Evolutionary conservation across 2,797 vertebrate species (phyloP).

Genomic region (Pygocentrus nattereri): DNA sequence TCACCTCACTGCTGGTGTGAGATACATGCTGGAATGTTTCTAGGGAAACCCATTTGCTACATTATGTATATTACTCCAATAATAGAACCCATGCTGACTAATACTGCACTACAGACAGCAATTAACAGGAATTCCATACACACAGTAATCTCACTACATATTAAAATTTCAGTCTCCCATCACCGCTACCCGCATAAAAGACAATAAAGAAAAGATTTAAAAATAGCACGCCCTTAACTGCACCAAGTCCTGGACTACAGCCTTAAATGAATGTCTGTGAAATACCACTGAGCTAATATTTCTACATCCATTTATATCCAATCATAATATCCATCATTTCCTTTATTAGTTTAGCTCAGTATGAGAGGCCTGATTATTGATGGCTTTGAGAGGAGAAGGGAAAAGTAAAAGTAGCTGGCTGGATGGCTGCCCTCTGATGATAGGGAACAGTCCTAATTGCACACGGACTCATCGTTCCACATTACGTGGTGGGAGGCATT

Average conservation of each 20-base stretch:
- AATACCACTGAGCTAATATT: background rate
- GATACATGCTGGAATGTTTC: background rate
- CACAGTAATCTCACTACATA: background rate
- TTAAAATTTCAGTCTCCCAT: background rate
- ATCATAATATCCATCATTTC: constrained; percentile 7
- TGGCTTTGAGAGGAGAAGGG: constrained; percentile 5
- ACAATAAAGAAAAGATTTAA: background rate
- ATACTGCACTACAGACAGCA: background rate
- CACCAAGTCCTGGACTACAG: background rate
- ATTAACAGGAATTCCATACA: constrained; percentile 1
- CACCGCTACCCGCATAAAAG: background rate
- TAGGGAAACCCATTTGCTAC: background rate
- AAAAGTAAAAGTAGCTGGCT: background rate
- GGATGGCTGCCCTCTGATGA: constrained; percentile 39
- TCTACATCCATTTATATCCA: constrained; percentile 18
- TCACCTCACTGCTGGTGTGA: background rate
- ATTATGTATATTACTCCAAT: background rate
- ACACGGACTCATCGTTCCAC: constrained; percentile 55
- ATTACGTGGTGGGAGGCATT: constrained; percentile 53
- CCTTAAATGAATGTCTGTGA: background rate
- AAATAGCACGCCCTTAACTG: constrained; percentile 5
- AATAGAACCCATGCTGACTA: constrained; percentile 9
- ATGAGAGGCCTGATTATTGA: background rate
- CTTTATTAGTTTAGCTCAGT: constrained; percentile 13
- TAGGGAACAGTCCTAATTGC: constrained; percentile 62